phyloP scores from a whole-genome alignment of 1,140 invertebrate genomes.

The Drosophila orosa region DNA sequence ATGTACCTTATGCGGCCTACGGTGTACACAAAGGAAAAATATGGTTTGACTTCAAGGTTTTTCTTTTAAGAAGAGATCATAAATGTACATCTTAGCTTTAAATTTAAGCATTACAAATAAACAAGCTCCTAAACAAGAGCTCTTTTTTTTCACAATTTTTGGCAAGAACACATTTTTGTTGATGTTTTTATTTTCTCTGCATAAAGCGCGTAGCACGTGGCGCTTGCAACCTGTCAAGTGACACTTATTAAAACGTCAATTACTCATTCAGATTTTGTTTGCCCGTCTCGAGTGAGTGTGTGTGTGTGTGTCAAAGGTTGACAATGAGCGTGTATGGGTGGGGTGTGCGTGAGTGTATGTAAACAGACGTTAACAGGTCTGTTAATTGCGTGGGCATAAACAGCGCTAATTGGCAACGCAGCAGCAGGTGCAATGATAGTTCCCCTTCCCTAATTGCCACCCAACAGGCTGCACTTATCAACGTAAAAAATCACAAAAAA shows the following conservation, averaged over 20 bases:
- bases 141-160: neutral
- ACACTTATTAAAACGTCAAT: conserved; percentile 74
- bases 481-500: neutral
- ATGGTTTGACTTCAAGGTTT: neutral
- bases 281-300: conserved; percentile 33
- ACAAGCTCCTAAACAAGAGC: accelerated
- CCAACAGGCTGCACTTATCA: conserved; percentile 23
- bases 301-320: conserved; percentile 33
- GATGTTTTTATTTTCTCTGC: neutral
- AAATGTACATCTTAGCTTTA: neutral
- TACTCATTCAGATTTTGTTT: conserved; percentile 65
- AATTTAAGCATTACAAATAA: neutral
- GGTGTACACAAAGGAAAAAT: conserved; percentile 1
- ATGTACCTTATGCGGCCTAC: neutral
- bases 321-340: conserved; percentile 14
- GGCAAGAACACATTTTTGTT: neutral
- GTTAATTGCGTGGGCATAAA: conserved; percentile 57
- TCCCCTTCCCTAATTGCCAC: conserved; percentile 38
- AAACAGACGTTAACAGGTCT: conserved; percentile 49
- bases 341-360: conserved; percentile 15
- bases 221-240: conserved; percentile 44
- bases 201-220: conserved; percentile 15
- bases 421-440: conserved; percentile 26
- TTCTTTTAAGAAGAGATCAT: neutral
- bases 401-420: conserved; percentile 53